Evolutionary conservation across 2,797 vertebrate genomes (phyloP).

Genomic region (Poeciliopsis paucimaculata): DNA sequence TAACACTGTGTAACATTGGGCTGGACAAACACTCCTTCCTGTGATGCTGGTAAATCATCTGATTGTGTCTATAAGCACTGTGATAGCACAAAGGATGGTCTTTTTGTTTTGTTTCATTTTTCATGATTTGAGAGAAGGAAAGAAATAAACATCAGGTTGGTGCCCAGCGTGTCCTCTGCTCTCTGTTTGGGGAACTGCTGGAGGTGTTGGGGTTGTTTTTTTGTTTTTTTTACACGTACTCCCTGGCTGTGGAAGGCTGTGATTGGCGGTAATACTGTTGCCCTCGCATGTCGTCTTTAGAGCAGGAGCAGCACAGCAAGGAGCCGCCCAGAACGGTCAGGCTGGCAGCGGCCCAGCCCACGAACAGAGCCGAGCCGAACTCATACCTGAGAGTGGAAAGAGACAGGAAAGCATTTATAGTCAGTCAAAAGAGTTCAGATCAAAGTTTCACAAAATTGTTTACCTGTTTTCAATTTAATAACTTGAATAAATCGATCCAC

Average conservation of each 20-base stretch:
- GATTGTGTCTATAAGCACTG: conserved; percentile 4
- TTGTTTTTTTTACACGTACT: conserved; percentile 89
- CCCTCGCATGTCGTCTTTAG: conserved; percentile 84
- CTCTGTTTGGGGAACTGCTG: conserved; percentile 73
- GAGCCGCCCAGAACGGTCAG: conserved; percentile 91
- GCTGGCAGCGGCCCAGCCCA: conserved; percentile 93
- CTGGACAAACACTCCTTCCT: conserved; percentile 4
- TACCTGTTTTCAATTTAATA: neutral
- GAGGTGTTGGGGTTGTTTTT: conserved; percentile 33
- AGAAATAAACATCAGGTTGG: neutral
- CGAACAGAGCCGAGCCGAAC: conserved; percentile 93
- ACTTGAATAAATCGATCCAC: neutral
- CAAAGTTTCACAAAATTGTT: neutral
- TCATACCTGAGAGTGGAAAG: conserved; percentile 84
- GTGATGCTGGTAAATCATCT: conserved; percentile 3
- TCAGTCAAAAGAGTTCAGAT: neutral
- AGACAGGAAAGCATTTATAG: neutral
- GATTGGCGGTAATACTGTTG: conserved; percentile 92
- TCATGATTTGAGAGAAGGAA: conserved; percentile 40
- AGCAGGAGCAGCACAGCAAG: conserved; percentile 95
- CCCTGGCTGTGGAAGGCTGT: conserved; percentile 89
- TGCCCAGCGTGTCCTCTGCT: conserved; percentile 73
- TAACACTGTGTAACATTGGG: conserved; percentile 3
- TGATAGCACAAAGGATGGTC: conserved; percentile 32
- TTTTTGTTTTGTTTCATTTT: conserved; percentile 36